phyloP scores from a whole-genome alignment of 1,140 invertebrate genomes.

The Bombus affinis region DNA sequence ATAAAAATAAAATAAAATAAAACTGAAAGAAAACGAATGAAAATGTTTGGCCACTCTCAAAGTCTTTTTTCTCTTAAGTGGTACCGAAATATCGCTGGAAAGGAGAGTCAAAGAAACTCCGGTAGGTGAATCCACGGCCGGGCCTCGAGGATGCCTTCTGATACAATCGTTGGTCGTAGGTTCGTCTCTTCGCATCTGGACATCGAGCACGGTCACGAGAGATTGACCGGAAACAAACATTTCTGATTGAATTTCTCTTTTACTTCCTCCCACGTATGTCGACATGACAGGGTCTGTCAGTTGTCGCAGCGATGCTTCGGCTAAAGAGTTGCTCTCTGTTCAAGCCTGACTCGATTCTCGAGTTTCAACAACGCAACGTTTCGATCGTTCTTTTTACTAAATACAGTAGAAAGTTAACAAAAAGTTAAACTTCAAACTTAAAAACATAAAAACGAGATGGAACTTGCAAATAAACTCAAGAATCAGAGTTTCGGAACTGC shows the following conservation, averaged over 20 bases:
- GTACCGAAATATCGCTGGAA: slow-evolving; percentile 93
- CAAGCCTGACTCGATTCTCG: background rate
- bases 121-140: slow-evolving; percentile 86
- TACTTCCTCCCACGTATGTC: background rate
- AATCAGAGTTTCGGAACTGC: slow-evolving; percentile 2
- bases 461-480: background rate
- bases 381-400: background rate
- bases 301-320: slow-evolving; percentile 43
- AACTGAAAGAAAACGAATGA: slow-evolving; percentile 36
- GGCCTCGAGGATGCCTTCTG: slow-evolving; percentile 78
- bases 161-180: slow-evolving; percentile 83
- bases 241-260: slow-evolving; percentile 58
- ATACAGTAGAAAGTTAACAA: background rate
- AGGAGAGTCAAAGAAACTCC: slow-evolving; percentile 91
- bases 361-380: background rate
- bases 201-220: slow-evolving; percentile 43
- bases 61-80: slow-evolving; percentile 63
- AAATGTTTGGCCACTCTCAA: slow-evolving; percentile 59
- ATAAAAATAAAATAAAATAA: slow-evolving; percentile 42
- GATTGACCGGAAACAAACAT: slow-evolving; percentile 73
- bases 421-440: background rate
- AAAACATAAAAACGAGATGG: background rate
- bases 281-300: background rate
- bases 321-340: background rate
- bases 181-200: slow-evolving; percentile 83